Evolutionary conservation across 2,888 invertebrate genomes (phyloP).

Genomic region (Lithophane leautieri): DNA sequence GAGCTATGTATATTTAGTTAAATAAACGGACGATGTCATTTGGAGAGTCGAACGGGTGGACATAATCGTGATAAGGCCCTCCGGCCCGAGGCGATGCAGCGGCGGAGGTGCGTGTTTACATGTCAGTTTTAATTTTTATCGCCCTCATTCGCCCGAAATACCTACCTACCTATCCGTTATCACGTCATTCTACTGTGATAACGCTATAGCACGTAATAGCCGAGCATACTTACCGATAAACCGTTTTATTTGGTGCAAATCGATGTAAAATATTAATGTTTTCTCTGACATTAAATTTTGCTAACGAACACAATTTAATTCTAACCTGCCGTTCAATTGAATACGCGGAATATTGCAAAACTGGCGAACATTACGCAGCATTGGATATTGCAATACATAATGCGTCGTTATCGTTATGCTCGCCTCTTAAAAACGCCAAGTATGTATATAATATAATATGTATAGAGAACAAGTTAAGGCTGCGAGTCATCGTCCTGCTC

Average conservation of each 20-base stretch:
- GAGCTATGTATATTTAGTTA: conserved; percentile 41
- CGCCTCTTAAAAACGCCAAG: conserved; percentile 21
- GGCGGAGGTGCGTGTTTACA: conserved; percentile 78
- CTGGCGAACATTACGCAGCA: conserved; percentile 12
- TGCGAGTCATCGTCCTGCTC: conserved; percentile 81
- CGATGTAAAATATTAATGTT: conserved; percentile 57
- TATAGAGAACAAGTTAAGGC: conserved; percentile 50
- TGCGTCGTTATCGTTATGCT: conserved; percentile 13
- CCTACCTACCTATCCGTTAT: conserved; percentile 81
- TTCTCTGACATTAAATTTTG: conserved; percentile 47
- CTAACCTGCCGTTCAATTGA: conserved; percentile 33
- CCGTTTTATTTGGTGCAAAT: conserved; percentile 69
- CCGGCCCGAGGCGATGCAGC: conserved; percentile 75
- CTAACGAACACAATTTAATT: conserved; percentile 46
- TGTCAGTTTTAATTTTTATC: conserved; percentile 84
- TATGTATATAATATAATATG: conserved; percentile 23
- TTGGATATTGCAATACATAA: conserved; percentile 9
- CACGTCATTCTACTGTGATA: conserved; percentile 83
- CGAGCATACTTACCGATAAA: conserved; percentile 77
- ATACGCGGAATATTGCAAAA: conserved; percentile 19
- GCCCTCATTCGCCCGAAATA: conserved; percentile 80
- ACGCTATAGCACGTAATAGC: conserved; percentile 79
- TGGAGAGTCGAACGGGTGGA: conserved; percentile 66
- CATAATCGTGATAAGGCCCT: conserved; percentile 74
- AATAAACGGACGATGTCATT: conserved; percentile 57